phyloP scores from a whole-genome alignment of 2,113 vertebrate genomes.

The Cephalopholis sonnerati region DNA sequence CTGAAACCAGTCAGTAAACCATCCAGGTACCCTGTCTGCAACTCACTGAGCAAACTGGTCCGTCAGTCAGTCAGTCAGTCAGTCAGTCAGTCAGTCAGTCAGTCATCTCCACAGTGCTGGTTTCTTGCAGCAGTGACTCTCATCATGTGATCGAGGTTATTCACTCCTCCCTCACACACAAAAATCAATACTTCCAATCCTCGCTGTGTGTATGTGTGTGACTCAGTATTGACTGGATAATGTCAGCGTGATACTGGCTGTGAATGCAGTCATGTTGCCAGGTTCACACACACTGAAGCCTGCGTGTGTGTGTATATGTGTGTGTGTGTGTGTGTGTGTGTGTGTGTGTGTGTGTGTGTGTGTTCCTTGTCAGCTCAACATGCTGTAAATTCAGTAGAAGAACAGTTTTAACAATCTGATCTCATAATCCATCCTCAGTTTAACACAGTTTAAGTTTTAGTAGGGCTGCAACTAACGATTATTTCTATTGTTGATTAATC shows the following conservation, averaged over 20 bases:
- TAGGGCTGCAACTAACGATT: no score
- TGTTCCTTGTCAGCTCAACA: neutral
- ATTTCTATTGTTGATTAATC: no score
- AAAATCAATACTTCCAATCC: slow-evolving; percentile 70
- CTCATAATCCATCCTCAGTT: neutral
- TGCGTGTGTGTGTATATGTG: neutral
- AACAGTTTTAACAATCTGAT: slow-evolving; percentile 1
- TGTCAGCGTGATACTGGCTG: slow-evolving; percentile 69
- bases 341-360: neutral
- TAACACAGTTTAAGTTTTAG: no score
- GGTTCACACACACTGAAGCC: slow-evolving; percentile 42
- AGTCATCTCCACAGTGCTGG: neutral
- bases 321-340: neutral
- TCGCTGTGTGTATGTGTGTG: slow-evolving; percentile 41
- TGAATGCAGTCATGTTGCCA: slow-evolving; percentile 69
- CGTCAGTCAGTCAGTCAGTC: slow-evolving; percentile 10
- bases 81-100: slow-evolving; percentile 33
- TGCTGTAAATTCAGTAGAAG: slow-evolving; percentile 13
- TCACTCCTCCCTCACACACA: slow-evolving; percentile 59
- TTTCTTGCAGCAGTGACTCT: slow-evolving; percentile 47
- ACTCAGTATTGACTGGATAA: slow-evolving; percentile 68
- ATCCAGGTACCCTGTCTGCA: slow-evolving; percentile 11
- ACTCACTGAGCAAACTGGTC: slow-evolving; percentile 2
- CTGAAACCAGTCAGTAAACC: neutral
- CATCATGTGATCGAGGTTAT: slow-evolving; percentile 62